These are phyloP conservation scores for Syndactyla subalaris DNA, from an alignment of 2,797 vertebrate species.

Conservation along the genomic window DNA sequence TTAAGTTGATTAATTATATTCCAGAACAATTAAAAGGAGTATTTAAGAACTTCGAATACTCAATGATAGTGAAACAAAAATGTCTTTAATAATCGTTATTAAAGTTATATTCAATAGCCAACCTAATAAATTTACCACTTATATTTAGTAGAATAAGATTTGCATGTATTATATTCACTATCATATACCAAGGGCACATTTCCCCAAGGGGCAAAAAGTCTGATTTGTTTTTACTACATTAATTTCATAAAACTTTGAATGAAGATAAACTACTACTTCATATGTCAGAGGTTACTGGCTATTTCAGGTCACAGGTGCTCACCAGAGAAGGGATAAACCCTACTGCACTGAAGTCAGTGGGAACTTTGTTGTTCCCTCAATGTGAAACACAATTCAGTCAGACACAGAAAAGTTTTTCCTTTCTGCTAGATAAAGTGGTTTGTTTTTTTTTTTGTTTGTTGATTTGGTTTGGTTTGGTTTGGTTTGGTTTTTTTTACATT, in stretches of 20 bases:
- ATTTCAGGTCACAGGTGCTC: background rate
- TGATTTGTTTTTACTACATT: background rate
- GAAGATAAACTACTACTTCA: background rate
- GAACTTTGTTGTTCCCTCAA: background rate
- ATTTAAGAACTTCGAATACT: background rate
- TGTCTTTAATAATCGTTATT: background rate
- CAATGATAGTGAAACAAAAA: background rate
- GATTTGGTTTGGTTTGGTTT: background rate
- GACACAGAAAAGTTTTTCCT: background rate
- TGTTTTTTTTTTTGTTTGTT: background rate
- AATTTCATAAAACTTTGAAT: background rate
- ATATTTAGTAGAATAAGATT: background rate
- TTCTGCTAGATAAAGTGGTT: background rate
- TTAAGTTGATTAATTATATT: constrained; percentile 7
- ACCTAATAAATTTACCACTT: background rate
- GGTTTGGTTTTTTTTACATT: background rate
- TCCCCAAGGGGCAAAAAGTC: fast-evolving
- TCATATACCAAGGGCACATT: background rate
- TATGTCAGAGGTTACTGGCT: background rate
- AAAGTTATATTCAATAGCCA: background rate
- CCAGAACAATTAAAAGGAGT: background rate
- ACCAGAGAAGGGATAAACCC: background rate
- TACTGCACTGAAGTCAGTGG: background rate
- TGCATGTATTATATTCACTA: background rate
- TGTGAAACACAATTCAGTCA: background rate